phyloP scores from a whole-genome alignment of 2,888 invertebrate species.

The Gibbula magus region DNA sequence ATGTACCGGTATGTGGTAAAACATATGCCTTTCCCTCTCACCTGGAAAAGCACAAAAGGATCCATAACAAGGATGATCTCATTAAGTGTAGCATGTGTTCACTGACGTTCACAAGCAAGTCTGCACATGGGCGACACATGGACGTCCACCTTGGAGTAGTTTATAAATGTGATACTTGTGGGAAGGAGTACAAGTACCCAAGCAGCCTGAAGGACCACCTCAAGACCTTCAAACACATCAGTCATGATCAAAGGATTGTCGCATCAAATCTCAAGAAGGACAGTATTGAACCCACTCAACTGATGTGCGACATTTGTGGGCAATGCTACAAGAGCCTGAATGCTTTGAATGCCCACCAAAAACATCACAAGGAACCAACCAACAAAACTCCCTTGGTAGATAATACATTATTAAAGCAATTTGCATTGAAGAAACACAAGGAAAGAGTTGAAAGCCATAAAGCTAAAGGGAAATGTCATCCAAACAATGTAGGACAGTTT shows the following conservation, averaged over 20 bases:
- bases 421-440: background rate
- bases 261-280: background rate
- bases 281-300: background rate
- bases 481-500: background rate
- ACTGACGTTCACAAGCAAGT: background rate
- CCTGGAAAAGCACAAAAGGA: background rate
- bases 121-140: background rate
- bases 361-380: background rate
- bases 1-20: background rate
- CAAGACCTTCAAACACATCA: background rate
- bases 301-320: background rate
- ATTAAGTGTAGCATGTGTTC: background rate
- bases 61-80: background rate
- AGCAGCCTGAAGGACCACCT: slow-evolving; percentile 11
- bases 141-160: background rate
- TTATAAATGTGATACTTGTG: background rate
- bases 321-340: no score
- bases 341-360: background rate
- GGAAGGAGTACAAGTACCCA: background rate
- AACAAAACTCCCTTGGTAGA: no score
- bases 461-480: background rate
- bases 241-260: background rate
- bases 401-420: background rate
- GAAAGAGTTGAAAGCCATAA: background rate
- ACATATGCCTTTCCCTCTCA: background rate